Percentiles rank a stretch among this genome's conserved stretches.
These are phyloP conservation scores for Macquaria australasica DNA, from an alignment of 2,113 vertebrate species.

Conservation along the genomic window DNA sequence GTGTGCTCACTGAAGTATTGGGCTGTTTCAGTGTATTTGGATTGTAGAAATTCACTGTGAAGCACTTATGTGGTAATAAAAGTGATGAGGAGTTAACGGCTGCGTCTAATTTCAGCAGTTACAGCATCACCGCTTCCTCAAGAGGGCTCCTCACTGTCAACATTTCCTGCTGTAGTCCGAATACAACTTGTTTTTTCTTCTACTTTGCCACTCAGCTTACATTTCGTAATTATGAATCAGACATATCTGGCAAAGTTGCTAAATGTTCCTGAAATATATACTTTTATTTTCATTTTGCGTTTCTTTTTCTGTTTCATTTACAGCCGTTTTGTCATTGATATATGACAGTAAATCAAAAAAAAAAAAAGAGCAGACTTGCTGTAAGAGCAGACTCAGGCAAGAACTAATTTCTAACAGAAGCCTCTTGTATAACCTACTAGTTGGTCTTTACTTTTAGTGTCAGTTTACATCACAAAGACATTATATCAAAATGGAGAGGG, in stretches of 20 bases:
- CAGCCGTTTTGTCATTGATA: neutral
- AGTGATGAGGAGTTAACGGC: neutral
- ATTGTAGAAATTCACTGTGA: neutral
- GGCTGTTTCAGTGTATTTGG: neutral
- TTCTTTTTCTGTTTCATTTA: neutral
- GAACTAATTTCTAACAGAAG: too few relatives aligned
- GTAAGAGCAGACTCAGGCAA: neutral
- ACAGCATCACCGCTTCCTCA: neutral
- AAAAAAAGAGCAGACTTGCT: neutral
- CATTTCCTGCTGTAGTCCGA: neutral
- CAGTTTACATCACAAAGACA: neutral
- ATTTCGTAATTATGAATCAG: neutral
- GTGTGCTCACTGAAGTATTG: neutral
- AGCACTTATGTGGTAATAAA: neutral
- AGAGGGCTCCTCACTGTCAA: neutral
- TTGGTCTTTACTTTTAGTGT: neutral
- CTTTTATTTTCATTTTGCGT: neutral
- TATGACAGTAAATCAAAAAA: neutral
- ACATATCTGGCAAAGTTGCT: neutral
- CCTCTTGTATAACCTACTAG: neutral
- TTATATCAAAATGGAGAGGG: neutral
- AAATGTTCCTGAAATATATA: neutral
- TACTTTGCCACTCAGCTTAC: neutral
- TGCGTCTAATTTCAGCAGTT: neutral
- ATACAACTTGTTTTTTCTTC: neutral